These are phyloP conservation scores for Heliocidaris tuberculata DNA, from an alignment of 35 echinoderm and acorn worm genomes.

Conservation along the genomic window DNA sequence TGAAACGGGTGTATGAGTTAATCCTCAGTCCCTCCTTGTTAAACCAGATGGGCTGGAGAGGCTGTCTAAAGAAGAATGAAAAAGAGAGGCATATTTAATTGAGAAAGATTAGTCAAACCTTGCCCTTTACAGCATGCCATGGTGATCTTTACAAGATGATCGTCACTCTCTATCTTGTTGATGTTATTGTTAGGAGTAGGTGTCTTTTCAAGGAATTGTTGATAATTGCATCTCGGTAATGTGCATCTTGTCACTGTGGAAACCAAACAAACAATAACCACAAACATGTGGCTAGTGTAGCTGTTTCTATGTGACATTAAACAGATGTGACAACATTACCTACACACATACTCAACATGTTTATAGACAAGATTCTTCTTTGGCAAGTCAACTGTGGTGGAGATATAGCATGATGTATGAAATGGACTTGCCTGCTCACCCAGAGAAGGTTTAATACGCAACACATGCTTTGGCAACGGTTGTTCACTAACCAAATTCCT, in stretches of 20 bases:
- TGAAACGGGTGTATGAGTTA: not conserved
- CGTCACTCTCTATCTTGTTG: not conserved
- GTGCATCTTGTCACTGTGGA: not conserved
- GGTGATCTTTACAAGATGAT: not conserved
- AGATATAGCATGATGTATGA: not conserved
- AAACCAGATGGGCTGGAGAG: not conserved
- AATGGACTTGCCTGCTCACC: no score
- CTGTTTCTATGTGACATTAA: constrained; percentile 2
- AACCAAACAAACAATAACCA: not conserved
- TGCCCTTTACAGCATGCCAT: not conserved
- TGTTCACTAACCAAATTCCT: no score
- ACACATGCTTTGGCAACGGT: no score
- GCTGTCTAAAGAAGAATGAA: not conserved
- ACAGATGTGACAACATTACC: not conserved
- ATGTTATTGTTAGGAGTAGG: not conserved
- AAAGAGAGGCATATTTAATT: not conserved
- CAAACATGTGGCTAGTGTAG: not conserved
- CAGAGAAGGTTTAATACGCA: no score
- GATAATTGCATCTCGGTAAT: not conserved
- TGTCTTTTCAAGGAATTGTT: constrained; percentile 18
- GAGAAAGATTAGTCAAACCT: constrained; percentile 1
- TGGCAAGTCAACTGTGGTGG: not conserved
- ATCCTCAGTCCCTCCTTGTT: not conserved
- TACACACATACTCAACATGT: not conserved
- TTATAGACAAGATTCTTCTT: not conserved